Evolutionary conservation across 2,113 vertebrate genomes (phyloP).

Genomic region (Syngnathoides biaculeatus): DNA sequence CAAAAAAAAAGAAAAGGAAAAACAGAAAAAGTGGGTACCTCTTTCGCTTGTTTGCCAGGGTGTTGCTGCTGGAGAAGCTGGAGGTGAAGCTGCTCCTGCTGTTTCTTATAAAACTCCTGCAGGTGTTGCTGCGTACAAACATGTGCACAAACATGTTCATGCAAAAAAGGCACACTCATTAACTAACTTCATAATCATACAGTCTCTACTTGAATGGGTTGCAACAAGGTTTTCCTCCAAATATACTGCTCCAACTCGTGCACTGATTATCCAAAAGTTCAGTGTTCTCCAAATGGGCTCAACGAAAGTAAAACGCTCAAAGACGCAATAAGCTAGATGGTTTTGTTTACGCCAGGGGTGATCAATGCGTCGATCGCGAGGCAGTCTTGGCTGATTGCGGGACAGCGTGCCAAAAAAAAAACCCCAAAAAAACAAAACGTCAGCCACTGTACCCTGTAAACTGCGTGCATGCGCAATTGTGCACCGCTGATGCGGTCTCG

Average conservation of each 20-base stretch:
- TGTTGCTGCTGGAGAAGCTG: constrained; percentile 98
- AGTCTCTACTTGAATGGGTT: not conserved
- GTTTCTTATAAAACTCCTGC: constrained; percentile 99
- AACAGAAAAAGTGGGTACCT: constrained; percentile 72
- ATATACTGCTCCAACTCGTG: constrained; percentile 20
- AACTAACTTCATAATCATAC: not conserved
- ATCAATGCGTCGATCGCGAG: too few relatives aligned
- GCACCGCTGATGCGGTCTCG: too few relatives aligned
- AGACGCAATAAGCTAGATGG: too few relatives aligned
- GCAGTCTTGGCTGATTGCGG: too few relatives aligned
- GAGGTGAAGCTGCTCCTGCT: constrained; percentile 99
- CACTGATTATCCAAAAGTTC: constrained; percentile 20
- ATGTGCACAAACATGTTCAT: constrained; percentile 62
- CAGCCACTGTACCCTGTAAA: too few relatives aligned
- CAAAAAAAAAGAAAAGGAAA: not conserved
- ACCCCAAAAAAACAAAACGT: too few relatives aligned
- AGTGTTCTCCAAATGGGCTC: constrained; percentile 49
- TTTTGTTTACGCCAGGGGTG: not conserved
- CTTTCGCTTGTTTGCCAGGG: constrained; percentile 94
- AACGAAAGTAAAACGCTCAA: too few relatives aligned
- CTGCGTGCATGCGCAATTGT: too few relatives aligned
- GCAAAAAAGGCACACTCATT: not conserved
- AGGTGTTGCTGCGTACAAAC: constrained; percentile 91
- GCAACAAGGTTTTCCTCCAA: not conserved
- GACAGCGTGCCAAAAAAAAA: too few relatives aligned